Evolutionary conservation across 2,888 invertebrate genomes (phyloP).

Genomic region (Platycheirus rosarum): DNA sequence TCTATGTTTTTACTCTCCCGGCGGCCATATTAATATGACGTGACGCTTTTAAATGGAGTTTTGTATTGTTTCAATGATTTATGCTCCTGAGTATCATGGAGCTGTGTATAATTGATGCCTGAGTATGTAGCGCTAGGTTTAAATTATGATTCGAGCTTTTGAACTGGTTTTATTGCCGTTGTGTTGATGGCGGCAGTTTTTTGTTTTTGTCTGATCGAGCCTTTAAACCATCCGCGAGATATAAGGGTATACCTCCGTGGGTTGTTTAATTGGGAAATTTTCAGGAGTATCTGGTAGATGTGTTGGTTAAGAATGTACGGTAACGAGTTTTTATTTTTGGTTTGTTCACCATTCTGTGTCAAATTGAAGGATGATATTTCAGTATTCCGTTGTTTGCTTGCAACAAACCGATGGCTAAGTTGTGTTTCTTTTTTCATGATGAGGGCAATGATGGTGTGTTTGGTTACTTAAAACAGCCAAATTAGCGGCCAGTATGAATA

Average conservation of each 20-base stretch:
- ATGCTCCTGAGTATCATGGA: conserved; percentile 68
- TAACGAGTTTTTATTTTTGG: too few relatives aligned
- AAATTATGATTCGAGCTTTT: conserved; percentile 61
- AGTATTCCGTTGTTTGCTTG: too few relatives aligned
- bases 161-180: conserved; percentile 48
- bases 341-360: too few relatives aligned
- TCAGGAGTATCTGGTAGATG: too few relatives aligned
- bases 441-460: too few relatives aligned
- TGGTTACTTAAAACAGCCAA: too few relatives aligned
- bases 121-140: conserved; percentile 39
- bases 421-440: too few relatives aligned
- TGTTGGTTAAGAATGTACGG: too few relatives aligned
- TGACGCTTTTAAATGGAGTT: conserved; percentile 68
- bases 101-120: conserved; percentile 71
- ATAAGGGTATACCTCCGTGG: conserved; percentile 40
- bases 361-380: too few relatives aligned
- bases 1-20: not conserved
- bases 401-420: too few relatives aligned
- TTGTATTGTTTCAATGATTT: conserved; percentile 65
- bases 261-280: conserved; percentile 69
- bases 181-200: conserved; percentile 42
- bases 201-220: conserved; percentile 32
- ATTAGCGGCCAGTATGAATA: too few relatives aligned
- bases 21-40: conserved; percentile 51
- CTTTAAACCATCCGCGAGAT: conserved; percentile 7